phyloP scores from a whole-genome alignment of 2,888 invertebrate genomes.

The Galerucella calmariensis region DNA sequence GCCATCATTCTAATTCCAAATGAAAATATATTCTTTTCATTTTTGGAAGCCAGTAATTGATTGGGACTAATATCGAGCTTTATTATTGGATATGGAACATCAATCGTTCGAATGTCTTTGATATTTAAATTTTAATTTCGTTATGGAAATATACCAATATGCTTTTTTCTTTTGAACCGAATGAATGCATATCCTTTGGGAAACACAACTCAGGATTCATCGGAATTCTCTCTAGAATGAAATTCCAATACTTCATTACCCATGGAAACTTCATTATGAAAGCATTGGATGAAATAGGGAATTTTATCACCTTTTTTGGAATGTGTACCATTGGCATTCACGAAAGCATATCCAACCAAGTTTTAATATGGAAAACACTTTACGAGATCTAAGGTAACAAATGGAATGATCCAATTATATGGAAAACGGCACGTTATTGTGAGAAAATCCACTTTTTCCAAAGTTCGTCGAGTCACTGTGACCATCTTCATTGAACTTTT shows the following conservation, averaged over 20 bases:
- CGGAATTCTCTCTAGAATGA: constrained; percentile 22
- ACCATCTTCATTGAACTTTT: too few relatives aligned
- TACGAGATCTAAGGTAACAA: too few relatives aligned
- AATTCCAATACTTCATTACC: constrained; percentile 18
- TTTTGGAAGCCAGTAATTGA: constrained; percentile 13
- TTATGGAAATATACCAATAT: constrained; percentile 38
- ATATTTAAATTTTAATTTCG: constrained; percentile 39
- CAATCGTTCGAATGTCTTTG: constrained; percentile 34
- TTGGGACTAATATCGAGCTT: constrained; percentile 26
- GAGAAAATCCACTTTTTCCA: too few relatives aligned
- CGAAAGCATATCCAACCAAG: background rate
- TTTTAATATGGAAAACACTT: background rate
- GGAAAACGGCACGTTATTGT: too few relatives aligned
- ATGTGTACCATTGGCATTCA: background rate
- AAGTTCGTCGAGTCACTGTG: too few relatives aligned
- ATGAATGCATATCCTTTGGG: constrained; percentile 30
- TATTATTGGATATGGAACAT: constrained; percentile 31
- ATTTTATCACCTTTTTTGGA: constrained; percentile 2
- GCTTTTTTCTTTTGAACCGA: constrained; percentile 19
- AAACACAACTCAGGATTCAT: constrained; percentile 31
- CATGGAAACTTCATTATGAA: constrained; percentile 6
- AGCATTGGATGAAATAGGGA: background rate
- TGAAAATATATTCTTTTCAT: background rate
- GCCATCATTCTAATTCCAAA: background rate
- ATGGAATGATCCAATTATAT: too few relatives aligned